phyloP scores from a whole-genome alignment of 2,113 vertebrate species.

The Cichladusa arquata region DNA sequence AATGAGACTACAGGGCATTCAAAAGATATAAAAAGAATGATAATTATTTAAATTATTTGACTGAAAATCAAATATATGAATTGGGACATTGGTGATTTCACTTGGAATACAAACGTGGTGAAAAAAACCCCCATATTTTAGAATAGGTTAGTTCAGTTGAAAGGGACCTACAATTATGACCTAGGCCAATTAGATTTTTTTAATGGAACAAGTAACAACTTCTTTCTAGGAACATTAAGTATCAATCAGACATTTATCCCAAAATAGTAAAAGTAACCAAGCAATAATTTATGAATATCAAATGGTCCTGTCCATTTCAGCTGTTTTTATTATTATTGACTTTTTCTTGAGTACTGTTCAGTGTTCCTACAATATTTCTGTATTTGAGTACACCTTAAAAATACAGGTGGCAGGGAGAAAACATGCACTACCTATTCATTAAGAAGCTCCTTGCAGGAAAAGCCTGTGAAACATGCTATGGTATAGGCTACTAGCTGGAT shows the following conservation, averaged over 20 bases:
- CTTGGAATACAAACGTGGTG: neutral
- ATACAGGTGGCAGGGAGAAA: neutral
- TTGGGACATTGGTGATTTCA: neutral
- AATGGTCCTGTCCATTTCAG: rapidly evolving
- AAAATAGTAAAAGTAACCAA: neutral
- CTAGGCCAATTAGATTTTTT: neutral
- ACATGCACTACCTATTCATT: neutral
- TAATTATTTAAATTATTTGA: neutral
- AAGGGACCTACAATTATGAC: neutral
- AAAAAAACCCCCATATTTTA: neutral
- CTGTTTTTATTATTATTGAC: neutral
- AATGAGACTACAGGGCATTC: neutral
- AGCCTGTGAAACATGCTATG: neutral
- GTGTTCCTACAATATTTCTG: neutral
- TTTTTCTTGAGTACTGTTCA: neutral
- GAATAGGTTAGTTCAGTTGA: neutral
- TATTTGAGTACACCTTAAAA: neutral
- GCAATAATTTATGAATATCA: neutral
- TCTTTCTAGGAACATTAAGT: neutral
- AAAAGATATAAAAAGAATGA: neutral
- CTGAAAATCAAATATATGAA: neutral
- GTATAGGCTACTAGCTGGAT: rapidly evolving
- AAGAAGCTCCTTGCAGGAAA: neutral
- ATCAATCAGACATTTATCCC: neutral
- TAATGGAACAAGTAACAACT: neutral